Evolutionary conservation across 2,113 vertebrate genomes (phyloP).

Genomic region (Rhabdornis inornatus): DNA sequence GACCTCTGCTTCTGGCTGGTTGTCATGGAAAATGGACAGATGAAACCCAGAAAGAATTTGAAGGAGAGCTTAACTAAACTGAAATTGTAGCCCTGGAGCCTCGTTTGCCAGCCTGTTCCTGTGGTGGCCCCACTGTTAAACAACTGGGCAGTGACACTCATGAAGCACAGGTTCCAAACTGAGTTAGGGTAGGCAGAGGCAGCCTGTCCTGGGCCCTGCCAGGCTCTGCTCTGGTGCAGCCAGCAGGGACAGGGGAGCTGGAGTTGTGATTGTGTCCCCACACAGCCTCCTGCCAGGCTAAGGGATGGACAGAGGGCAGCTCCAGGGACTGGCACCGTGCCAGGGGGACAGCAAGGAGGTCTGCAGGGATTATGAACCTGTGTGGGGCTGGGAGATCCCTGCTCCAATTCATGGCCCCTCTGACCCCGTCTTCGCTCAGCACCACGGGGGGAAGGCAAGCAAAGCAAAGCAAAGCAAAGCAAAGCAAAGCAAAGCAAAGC

Average conservation of each 20-base stretch:
- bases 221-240: not conserved
- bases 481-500: not conserved
- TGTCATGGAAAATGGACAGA: conserved; percentile 12
- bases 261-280: not conserved
- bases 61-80: not conserved
- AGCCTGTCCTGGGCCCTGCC: not conserved
- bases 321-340: not conserved
- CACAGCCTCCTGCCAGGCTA: not conserved
- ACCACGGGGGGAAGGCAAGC: not conserved
- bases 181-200: not conserved
- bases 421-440: not conserved
- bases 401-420: not conserved
- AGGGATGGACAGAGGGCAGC: not conserved
- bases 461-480: no score
- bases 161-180: not conserved
- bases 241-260: rapidly evolving
- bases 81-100: not conserved
- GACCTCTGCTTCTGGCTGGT: not conserved
- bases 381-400: not conserved
- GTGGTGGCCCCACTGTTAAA: not conserved
- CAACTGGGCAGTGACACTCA: not conserved
- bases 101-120: not conserved
- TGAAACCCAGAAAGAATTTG: not conserved
- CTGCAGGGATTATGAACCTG: not conserved
- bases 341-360: not conserved